These are phyloP conservation scores for Drosophila pruinosa DNA, from an alignment of 1,140 invertebrate genomes.

Conservation along the genomic window DNA sequence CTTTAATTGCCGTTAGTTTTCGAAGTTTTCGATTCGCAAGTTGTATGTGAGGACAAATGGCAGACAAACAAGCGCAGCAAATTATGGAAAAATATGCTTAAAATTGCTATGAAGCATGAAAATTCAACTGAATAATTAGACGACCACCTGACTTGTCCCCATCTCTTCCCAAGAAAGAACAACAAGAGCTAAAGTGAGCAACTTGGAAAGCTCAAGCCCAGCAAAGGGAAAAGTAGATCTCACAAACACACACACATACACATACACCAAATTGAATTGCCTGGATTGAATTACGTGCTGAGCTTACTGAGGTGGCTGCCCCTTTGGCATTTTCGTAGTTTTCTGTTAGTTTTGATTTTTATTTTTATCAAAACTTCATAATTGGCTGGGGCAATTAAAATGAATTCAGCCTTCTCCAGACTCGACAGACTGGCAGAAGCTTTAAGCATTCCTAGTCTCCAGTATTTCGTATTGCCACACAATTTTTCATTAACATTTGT, in stretches of 20 bases:
- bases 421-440: not conserved
- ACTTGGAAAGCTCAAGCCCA: conserved; percentile 11
- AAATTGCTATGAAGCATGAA: conserved; percentile 59
- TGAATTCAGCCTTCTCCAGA: conserved; percentile 22
- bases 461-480: not conserved
- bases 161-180: not conserved
- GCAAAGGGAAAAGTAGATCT: conserved; percentile 5
- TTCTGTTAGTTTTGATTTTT: conserved; percentile 40
- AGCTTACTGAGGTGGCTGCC: conserved; percentile 18
- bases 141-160: conserved; percentile 22
- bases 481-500: conserved; percentile 49
- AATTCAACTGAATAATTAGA: conserved; percentile 69
- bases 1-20: conserved; percentile 78
- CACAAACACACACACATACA: conserved; percentile 6
- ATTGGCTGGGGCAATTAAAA: conserved; percentile 68
- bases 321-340: conserved; percentile 44
- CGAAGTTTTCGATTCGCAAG: conserved; percentile 77
- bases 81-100: conserved; percentile 73
- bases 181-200: not conserved
- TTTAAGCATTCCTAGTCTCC: conserved; percentile 15
- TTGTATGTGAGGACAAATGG: conserved; percentile 49
- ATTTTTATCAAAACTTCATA: conserved; percentile 55
- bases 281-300: conserved; percentile 69
- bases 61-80: conserved; percentile 74
- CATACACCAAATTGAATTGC: conserved; percentile 55